Percentiles rank a stretch among this genome's conserved stretches.
These are phyloP conservation scores for Hyposoter didymator DNA, from an alignment of 2,888 invertebrate species.

Conservation along the genomic window DNA sequence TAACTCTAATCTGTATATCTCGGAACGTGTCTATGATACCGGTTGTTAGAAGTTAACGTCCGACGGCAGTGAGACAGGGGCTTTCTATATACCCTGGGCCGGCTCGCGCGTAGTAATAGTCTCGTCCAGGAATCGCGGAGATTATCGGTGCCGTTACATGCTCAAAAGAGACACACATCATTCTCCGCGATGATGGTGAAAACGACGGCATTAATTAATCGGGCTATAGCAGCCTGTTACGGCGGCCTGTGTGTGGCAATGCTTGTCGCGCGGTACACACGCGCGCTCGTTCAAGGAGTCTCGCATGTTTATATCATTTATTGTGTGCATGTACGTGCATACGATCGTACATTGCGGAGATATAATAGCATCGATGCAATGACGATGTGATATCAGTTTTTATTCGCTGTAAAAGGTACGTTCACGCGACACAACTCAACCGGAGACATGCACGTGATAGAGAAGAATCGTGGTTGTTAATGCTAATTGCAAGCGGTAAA, in stretches of 20 bases:
- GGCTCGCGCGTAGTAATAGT: conserved; percentile 16
- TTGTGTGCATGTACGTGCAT: neutral
- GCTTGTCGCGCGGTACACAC: conserved; percentile 12
- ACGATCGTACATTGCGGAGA: neutral
- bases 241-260: conserved; percentile 35
- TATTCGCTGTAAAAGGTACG: conserved; percentile 20
- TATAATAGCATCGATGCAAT: conserved; percentile 39
- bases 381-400: conserved; percentile 41
- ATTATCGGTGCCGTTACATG: conserved; percentile 48
- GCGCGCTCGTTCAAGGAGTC: neutral
- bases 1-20: conserved; percentile 60
- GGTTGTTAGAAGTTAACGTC: conserved; percentile 49
- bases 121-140: conserved; percentile 35
- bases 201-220: conserved; percentile 65
- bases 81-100: neutral
- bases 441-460: conserved; percentile 41
- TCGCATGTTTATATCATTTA: conserved; percentile 19
- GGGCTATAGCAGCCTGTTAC: conserved; percentile 20
- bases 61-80: conserved; percentile 38
- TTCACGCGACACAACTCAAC: conserved; percentile 42
- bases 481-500: conserved; percentile 68
- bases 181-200: conserved; percentile 61
- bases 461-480: conserved; percentile 68
- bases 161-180: conserved; percentile 52
- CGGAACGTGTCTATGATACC: conserved; percentile 13